Conservation (phyloP, 2,797 vertebrate genomes). For the Apogon talboti region DNA sequence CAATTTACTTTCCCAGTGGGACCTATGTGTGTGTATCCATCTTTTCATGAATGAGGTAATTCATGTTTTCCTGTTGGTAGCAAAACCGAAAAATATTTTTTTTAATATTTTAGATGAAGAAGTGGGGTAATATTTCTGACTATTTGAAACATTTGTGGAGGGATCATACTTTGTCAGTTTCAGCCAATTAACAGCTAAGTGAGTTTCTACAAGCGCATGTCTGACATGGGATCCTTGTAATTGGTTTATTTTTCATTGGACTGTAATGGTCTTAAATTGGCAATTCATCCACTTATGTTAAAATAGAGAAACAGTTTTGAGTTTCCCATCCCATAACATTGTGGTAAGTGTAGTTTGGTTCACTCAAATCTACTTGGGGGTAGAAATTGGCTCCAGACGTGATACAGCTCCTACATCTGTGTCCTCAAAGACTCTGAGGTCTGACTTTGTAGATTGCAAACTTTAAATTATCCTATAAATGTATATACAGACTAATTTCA, state of each 20-base stretch:
- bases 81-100: conserved; percentile 9
- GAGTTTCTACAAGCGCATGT: conserved; percentile 11
- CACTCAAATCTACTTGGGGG: conserved; percentile 59
- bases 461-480: conserved; percentile 79
- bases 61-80: background rate
- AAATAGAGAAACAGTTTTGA: conserved; percentile 65
- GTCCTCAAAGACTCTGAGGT: conserved; percentile 78
- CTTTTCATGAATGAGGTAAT: conserved; percentile 50
- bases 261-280: conserved; percentile 58
- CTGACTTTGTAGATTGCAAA: conserved; percentile 76
- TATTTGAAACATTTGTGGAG: background rate
- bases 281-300: conserved; percentile 55
- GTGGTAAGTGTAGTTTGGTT: conserved; percentile 51
- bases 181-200: conserved; percentile 19
- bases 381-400: conserved; percentile 74
- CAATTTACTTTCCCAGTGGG: conserved; percentile 65
- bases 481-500: conserved; percentile 65
- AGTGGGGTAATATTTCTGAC: background rate
- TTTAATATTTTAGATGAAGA: background rate
- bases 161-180: background rate
- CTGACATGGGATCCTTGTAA: conserved; percentile 31
- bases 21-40: conserved; percentile 24
- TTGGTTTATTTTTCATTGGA: conserved; percentile 67
- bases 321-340: conserved; percentile 71
- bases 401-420: conserved; percentile 70